phyloP scores from a whole-genome alignment of 2,113 vertebrate species.

The Panthera tigris region DNA sequence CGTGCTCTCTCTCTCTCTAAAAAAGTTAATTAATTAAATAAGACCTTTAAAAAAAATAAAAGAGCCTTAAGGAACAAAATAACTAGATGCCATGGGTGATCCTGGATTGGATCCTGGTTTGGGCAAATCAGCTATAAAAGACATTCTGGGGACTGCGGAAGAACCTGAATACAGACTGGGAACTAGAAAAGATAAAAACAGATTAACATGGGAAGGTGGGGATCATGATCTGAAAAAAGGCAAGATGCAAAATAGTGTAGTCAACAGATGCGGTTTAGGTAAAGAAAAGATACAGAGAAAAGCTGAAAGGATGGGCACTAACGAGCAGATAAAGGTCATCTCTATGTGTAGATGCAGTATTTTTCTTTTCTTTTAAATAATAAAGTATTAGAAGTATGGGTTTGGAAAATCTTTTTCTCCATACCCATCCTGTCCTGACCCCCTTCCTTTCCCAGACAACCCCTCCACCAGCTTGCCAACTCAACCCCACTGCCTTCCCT shows the following conservation, averaged over 20 bases:
- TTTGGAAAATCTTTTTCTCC: neutral
- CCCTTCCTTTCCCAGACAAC: neutral
- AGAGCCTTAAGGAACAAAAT: neutral
- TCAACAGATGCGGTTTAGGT: neutral
- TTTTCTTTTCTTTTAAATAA: slow-evolving; percentile 36
- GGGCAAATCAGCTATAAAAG: neutral
- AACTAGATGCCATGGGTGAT: neutral
- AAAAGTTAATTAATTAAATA: too few relatives aligned
- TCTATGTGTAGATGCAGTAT: neutral
- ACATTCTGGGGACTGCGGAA: neutral
- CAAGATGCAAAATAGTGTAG: neutral
- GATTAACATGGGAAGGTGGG: neutral
- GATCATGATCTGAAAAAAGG: neutral
- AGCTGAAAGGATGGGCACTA: neutral
- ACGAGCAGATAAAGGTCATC: neutral
- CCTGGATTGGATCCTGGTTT: neutral
- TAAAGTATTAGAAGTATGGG: neutral
- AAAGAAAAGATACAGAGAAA: neutral
- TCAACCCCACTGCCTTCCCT: neutral
- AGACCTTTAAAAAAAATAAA: neutral
- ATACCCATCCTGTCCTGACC: neutral
- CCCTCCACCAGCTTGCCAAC: neutral
- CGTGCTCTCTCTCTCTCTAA: too few relatives aligned
- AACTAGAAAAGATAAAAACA: neutral
- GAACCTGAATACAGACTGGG: neutral